phyloP scores from a whole-genome alignment of 1,140 invertebrate genomes.

The Nomia melanderi region DNA sequence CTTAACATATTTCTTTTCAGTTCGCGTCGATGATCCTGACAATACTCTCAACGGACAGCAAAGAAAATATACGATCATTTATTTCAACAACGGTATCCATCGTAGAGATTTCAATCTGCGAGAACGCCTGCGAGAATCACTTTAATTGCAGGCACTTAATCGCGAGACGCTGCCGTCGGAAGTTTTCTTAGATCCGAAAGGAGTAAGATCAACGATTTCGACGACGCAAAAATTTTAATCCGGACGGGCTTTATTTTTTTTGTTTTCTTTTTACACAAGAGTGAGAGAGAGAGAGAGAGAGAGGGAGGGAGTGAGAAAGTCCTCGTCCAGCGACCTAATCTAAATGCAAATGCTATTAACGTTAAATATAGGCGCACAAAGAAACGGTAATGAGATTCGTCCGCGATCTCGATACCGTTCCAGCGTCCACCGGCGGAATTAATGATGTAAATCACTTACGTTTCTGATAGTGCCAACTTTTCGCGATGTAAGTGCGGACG shows the following conservation, averaged over 20 bases:
- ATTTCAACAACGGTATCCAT: neutral
- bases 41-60: neutral
- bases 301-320: no score
- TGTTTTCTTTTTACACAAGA: neutral
- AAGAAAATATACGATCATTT: neutral
- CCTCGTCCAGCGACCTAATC: neutral
- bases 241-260: neutral
- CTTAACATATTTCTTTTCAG: no score
- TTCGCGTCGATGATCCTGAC: neutral
- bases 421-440: neutral
- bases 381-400: constrained; percentile 1
- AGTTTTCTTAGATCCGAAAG: neutral
- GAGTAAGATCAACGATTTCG: neutral
- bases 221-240: constrained; percentile 11
- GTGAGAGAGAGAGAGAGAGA: no score
- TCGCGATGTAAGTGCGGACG: constrained; percentile 14
- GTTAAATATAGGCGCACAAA: constrained; percentile 10
- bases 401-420: constrained; percentile 5
- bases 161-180: neutral
- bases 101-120: neutral
- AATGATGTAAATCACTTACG: constrained; percentile 33
- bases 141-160: constrained; percentile 12
- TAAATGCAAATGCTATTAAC: constrained; percentile 31
- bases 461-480: neutral
- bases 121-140: neutral